Base-by-base conservation (phyloP, 2,113 vertebrate genomes). In the Mellivora capensis region DNA sequence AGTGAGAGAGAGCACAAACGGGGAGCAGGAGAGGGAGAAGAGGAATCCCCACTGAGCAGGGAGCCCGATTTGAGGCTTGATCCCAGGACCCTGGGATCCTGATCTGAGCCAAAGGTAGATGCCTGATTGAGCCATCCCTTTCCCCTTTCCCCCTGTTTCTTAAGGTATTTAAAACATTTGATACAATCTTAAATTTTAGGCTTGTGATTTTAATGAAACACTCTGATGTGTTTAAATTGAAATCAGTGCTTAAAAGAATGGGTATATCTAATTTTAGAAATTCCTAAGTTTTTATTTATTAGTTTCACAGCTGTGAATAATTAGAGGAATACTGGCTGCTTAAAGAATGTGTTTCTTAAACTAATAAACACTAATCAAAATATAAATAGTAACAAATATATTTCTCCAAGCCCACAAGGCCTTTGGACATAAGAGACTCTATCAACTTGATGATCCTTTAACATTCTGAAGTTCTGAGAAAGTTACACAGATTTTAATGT, bases 281-380 rank as follows among this genome's bases (percentile, higher is more conserved):
- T 83, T 74, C 29, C 11, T 31, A 71, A 39, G 39, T 31, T 87
- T 61, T 84, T 61, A 54, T 93, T 81, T 71, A 85, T 90, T 90
- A 90, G 42, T 85, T 69, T 42, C 25, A 85, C 31, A 95, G 77
- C 39, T 84, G 13, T 76, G 69, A 90, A 62, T 79, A 79, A 86
- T 54, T 59, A 95, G 37, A 64, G 72, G 31, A 74, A 87, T 57
- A 7, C 10, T 42, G 20, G 31, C 27, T 80, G 74, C 31, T 94
- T 90, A 80, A 89, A 79, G 27, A 88, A 88, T 21, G 17, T 80
- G 12, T 71, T 42, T 76, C 61, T 80, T 80, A 61, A 93, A 44
- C 84, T 59, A 90, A 85, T 82, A 93, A 90, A 90, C 34, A 91
- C 39, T 82, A 94, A 67, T 81, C 64, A 91, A 89, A 91, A 94